A percentile compares a stretch with the other conserved stretches of the same genome.
Conservation (phyloP, 2,113 vertebrate genomes). For the Aramus guarauna region DNA sequence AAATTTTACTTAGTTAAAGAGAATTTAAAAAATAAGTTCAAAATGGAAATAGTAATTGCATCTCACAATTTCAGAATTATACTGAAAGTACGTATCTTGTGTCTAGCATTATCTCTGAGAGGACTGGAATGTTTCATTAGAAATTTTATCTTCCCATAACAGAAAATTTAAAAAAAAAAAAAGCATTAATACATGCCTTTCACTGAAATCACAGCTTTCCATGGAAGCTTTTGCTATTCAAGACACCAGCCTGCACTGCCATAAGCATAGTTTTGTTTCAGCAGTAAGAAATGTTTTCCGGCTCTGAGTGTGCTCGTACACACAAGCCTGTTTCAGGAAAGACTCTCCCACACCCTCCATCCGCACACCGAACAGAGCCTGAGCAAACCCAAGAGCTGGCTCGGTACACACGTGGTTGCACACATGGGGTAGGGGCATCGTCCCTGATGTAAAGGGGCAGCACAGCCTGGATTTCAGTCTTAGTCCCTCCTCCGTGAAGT, state of each 20-base stretch:
- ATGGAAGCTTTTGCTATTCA: neutral
- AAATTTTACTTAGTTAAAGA: neutral
- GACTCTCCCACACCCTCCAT: neutral
- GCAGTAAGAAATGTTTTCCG: neutral
- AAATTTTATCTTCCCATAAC: neutral
- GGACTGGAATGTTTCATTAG: neutral
- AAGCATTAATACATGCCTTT: neutral
- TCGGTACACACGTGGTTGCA: accelerated
- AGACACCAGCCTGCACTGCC: neutral
- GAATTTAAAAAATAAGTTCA: neutral
- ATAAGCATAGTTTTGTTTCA: accelerated
- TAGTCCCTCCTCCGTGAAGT: neutral
- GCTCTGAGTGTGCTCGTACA: too few species aligned
- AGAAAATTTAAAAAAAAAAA: neutral
- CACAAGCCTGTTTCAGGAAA: neutral
- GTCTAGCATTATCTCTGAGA: neutral
- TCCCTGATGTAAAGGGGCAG: neutral
- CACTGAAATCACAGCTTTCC: neutral
- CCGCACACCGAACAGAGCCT: accelerated
- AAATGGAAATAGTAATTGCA: neutral
- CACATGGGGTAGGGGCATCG: accelerated
- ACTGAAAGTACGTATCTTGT: neutral
- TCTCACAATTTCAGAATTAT: neutral
- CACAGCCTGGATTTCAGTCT: neutral
- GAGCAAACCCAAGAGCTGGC: neutral